Evolutionary conservation across 2,113 vertebrate species (phyloP).

Genomic region (Sorex araneus): DNA sequence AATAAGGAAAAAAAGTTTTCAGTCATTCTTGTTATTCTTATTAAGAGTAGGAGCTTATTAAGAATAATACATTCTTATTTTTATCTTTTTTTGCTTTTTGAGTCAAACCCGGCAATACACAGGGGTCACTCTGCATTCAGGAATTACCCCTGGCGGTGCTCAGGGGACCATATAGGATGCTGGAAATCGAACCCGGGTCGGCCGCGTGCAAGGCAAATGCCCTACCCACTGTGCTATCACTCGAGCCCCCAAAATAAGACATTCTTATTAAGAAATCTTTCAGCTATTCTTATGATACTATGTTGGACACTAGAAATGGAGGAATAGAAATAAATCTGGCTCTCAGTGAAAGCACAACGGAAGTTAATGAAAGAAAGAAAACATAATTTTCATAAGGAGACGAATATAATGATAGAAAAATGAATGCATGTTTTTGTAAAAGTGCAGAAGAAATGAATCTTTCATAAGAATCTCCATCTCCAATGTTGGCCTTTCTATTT

Average conservation of each 20-base stretch:
- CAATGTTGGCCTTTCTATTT: not conserved
- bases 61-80: no score
- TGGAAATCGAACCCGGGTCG: no score
- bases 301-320: slow-evolving; percentile 22
- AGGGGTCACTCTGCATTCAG: no score
- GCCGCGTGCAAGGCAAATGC: no score
- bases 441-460: not conserved
- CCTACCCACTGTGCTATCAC: no score
- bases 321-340: slow-evolving; percentile 10
- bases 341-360: not conserved
- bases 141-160: no score
- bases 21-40: not conserved
- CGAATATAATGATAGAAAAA: not conserved
- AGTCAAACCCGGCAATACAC: no score
- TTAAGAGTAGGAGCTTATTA: no score
- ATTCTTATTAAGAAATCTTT: not conserved
- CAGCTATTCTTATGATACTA: slow-evolving; percentile 27
- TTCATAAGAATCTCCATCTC: not conserved
- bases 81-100: no score
- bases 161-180: no score
- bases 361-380: slow-evolving; percentile 1
- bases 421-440: not conserved
- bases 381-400: slow-evolving; percentile 31
- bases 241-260: no score
- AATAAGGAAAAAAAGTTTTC: not conserved